Conservation (phyloP, 2,113 vertebrate genomes). For the Sphaerodactylus townsendi region DNA sequence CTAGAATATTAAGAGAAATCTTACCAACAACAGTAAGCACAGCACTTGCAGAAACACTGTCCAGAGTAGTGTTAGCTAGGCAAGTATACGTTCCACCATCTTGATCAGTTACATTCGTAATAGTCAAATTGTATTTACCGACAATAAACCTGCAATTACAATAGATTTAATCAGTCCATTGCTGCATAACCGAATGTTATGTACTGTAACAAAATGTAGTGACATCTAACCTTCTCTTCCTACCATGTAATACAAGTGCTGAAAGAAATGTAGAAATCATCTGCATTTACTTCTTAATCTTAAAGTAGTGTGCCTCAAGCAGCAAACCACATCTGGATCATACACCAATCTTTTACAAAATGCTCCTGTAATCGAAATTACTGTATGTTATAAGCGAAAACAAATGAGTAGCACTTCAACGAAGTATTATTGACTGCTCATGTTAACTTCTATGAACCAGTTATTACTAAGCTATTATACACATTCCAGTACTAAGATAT, state of each 20-base stretch:
- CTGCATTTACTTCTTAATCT: neutral
- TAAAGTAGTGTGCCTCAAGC: neutral
- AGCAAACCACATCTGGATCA: neutral
- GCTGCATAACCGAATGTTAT: constrained; percentile 25
- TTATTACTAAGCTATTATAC: neutral
- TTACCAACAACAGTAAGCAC: constrained; percentile 93
- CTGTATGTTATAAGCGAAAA: neutral
- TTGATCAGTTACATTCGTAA: constrained; percentile 83
- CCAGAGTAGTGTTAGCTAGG: constrained; percentile 91
- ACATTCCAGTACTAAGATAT: neutral
- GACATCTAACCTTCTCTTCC: neutral
- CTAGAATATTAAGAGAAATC: constrained; percentile 55
- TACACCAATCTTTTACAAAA: neutral
- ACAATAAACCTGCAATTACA: constrained; percentile 81
- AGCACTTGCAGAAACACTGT: constrained; percentile 90
- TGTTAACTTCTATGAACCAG: neutral
- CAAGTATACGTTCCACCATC: constrained; percentile 92
- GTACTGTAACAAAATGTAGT: constrained; percentile 16
- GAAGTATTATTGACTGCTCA: neutral
- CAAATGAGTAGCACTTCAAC: neutral
- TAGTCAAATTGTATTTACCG: constrained; percentile 85
- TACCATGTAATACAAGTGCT: neutral
- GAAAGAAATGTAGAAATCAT: neutral
- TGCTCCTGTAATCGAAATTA: neutral
- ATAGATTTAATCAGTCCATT: constrained; percentile 45